A percentile compares a stretch with the other conserved stretches of the same genome.
phyloP scores from a whole-genome alignment of 2,888 invertebrate species.

The Bombylius major region DNA sequence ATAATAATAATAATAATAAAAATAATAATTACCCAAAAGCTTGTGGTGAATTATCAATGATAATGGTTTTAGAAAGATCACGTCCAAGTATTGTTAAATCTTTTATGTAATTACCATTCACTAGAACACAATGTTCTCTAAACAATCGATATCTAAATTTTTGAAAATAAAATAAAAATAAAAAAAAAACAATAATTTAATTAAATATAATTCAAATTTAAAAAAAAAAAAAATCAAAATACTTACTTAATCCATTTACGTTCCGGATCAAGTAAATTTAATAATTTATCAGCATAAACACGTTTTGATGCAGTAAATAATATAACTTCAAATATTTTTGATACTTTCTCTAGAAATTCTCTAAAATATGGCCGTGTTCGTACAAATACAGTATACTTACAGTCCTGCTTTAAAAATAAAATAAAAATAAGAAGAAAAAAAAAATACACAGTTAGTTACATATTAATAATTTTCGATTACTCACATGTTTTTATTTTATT shows the following conservation, averaged over 20 bases:
- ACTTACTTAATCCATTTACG: slow-evolving; percentile 59
- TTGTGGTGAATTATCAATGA: slow-evolving; percentile 82
- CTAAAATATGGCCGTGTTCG: slow-evolving; percentile 82
- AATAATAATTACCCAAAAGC: slow-evolving; percentile 56
- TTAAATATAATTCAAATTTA: background rate
- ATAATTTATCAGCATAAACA: slow-evolving; percentile 85
- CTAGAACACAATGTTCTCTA: slow-evolving; percentile 89
- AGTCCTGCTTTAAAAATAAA: slow-evolving; percentile 59
- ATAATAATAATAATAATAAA: background rate
- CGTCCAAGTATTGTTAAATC: slow-evolving; percentile 86
- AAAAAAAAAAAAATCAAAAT: slow-evolving; percentile 6
- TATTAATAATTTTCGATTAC: background rate
- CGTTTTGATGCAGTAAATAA: slow-evolving; percentile 92
- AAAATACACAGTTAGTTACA: too few species aligned
- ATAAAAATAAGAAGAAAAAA: background rate
- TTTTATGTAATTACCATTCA: slow-evolving; percentile 93
- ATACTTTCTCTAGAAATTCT: slow-evolving; percentile 82
- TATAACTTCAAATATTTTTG: slow-evolving; percentile 81
- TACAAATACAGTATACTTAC: slow-evolving; percentile 74
- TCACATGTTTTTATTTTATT: too few species aligned
- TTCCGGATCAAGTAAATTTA: slow-evolving; percentile 82
- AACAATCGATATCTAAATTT: slow-evolving; percentile 56
- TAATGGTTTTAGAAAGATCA: slow-evolving; percentile 77
- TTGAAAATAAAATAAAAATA: slow-evolving; percentile 5
- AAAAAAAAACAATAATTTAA: background rate